phyloP scores from a whole-genome alignment of 2,797 vertebrate genomes.

The Mormyrus hasselquistii region DNA sequence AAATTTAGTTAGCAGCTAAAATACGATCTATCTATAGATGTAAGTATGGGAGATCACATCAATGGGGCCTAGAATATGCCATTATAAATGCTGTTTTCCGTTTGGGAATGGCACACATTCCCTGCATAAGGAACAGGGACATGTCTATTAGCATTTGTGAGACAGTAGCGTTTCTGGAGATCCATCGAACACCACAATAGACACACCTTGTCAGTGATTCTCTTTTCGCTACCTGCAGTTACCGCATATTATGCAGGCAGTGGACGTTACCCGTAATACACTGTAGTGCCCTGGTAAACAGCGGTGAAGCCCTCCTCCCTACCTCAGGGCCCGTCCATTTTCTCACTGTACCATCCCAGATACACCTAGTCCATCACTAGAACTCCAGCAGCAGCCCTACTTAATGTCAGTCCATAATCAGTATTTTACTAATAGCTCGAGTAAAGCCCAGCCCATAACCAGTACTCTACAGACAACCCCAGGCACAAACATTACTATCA shows the following conservation, averaged over 20 bases:
- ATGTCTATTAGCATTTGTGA: neutral
- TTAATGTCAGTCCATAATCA: neutral
- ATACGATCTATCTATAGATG: neutral
- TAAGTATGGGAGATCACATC: neutral
- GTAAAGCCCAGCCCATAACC: neutral
- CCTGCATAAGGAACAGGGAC: neutral
- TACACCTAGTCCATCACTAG: neutral
- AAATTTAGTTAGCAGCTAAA: neutral
- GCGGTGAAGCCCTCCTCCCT: neutral
- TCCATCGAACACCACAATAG: neutral
- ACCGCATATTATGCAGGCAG: neutral
- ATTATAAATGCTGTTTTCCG: neutral
- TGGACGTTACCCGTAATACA: neutral
- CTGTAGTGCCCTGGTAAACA: neutral
- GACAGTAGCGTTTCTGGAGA: neutral
- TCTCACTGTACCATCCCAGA: neutral
- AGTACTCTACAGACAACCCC: neutral
- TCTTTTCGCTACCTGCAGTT: neutral
- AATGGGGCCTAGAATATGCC: neutral
- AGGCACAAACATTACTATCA: neutral
- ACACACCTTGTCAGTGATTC: neutral
- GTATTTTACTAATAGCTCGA: neutral
- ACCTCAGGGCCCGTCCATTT: neutral
- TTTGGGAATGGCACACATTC: neutral
- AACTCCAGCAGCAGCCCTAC: neutral